A percentile compares a stretch with the other conserved stretches of the same genome.
Evolutionary conservation across 2,888 invertebrate genomes (phyloP).

Genomic region (Athalia circularis): DNA sequence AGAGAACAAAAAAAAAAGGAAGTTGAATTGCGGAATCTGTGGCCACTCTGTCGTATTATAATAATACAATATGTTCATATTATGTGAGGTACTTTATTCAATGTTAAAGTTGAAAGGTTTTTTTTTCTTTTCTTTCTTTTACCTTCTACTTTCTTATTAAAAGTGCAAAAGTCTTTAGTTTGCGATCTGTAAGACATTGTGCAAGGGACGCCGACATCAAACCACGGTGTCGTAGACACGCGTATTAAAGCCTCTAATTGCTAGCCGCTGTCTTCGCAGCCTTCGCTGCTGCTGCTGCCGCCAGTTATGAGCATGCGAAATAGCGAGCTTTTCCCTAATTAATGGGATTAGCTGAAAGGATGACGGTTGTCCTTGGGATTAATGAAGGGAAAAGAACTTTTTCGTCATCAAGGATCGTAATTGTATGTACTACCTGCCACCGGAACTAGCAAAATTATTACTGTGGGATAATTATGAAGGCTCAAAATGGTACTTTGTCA

Average conservation of each 20-base stretch:
- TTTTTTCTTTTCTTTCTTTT: no score
- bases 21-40: no score
- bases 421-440: neutral
- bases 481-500: neutral
- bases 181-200: slow-evolving; percentile 29
- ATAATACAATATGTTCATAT: no score
- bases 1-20: no score
- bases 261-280: slow-evolving; percentile 16
- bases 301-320: slow-evolving; percentile 34
- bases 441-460: neutral
- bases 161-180: neutral
- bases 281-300: no score
- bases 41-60: no score
- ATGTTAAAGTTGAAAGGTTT: slow-evolving; percentile 3
- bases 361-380: slow-evolving; percentile 42
- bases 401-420: slow-evolving; percentile 17
- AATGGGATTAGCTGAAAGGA: slow-evolving; percentile 43
- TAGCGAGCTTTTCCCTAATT: slow-evolving; percentile 27
- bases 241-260: slow-evolving; percentile 38
- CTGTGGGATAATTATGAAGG: no score
- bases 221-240: slow-evolving; percentile 41
- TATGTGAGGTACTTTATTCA: no score
- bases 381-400: slow-evolving; percentile 19
- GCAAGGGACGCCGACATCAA: slow-evolving; percentile 9
- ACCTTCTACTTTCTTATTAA: no score